A percentile compares a stretch with the other conserved stretches of the same genome.
Evolutionary conservation across 2,888 invertebrate genomes (phyloP).

Genomic region (Eurois occulta): DNA sequence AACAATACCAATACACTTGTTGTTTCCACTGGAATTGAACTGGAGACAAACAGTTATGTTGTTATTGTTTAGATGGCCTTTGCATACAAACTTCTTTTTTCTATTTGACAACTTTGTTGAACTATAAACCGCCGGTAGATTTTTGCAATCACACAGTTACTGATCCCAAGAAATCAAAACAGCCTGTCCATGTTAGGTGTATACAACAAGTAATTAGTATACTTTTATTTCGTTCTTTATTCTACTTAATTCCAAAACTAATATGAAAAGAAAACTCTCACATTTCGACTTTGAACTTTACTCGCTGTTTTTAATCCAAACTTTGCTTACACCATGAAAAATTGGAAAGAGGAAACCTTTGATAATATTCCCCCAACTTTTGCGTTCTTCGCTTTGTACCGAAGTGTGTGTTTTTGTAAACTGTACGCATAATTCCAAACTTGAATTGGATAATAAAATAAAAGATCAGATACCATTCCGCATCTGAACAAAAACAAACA

Average conservation of each 20-base stretch:
- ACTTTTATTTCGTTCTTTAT: not conserved
- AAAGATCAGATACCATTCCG: conserved; percentile 9
- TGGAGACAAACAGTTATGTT: conserved; percentile 15
- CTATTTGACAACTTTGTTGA: not conserved
- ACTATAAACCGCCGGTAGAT: not conserved
- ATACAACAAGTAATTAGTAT: not conserved
- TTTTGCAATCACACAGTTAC: not conserved
- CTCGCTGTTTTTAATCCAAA: conserved; percentile 32
- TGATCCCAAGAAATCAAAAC: not conserved
- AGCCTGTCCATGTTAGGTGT: not conserved
- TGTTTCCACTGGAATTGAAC: conserved; percentile 8
- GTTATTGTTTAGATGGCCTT: not conserved
- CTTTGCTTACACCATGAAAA: conserved; percentile 21
- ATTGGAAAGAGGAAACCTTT: not conserved
- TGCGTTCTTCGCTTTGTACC: conserved; percentile 8
- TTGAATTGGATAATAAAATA: conserved; percentile 26
- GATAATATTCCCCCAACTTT: conserved; percentile 18
- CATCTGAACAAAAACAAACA: conserved; percentile 38
- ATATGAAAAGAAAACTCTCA: conserved; percentile 13
- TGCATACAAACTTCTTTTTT: not conserved
- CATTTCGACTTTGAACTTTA: conserved; percentile 6
- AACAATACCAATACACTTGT: conserved; percentile 18
- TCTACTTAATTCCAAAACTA: not conserved
- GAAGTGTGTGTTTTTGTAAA: conserved; percentile 17
- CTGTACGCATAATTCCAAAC: conserved; percentile 23